Evolutionary conservation across 2,113 vertebrate species (phyloP).

Genomic region (Mystacornis crossleyi): DNA sequence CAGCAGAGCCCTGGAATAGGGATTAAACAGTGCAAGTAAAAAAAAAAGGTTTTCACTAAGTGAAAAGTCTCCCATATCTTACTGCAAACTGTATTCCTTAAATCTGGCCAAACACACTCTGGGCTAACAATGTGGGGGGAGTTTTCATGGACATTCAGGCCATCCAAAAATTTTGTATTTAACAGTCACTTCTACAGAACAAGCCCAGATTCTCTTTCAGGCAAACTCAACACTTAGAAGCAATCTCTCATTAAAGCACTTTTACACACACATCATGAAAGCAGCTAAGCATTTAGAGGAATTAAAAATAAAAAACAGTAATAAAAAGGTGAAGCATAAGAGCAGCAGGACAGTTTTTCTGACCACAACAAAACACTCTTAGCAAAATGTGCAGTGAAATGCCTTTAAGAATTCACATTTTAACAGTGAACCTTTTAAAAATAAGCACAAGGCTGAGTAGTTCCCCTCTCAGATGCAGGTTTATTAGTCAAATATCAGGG

Average conservation of each 20-base stretch:
- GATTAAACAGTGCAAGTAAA: neutral
- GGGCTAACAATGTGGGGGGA: neutral
- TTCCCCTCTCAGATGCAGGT: neutral
- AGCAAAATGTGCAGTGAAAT: neutral
- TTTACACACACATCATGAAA: neutral
- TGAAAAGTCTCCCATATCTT: neutral
- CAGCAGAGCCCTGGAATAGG: neutral
- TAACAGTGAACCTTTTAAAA: neutral
- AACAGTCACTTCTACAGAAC: neutral
- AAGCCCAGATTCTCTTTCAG: neutral
- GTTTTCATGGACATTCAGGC: neutral
- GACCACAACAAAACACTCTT: neutral
- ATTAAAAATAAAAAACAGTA: neutral
- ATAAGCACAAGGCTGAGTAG: neutral
- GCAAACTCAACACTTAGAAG: neutral
- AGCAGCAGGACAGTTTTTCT: neutral
- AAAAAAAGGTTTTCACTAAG: neutral
- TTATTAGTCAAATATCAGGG: neutral
- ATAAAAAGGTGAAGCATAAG: neutral
- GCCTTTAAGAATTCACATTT: neutral
- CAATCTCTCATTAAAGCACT: neutral
- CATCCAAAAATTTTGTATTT: neutral
- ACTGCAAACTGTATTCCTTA: neutral
- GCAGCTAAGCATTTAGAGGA: neutral
- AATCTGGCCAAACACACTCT: fast-evolving